Evolutionary conservation across 2,113 vertebrate genomes (phyloP).

Genomic region (Menura novaehollandiae): DNA sequence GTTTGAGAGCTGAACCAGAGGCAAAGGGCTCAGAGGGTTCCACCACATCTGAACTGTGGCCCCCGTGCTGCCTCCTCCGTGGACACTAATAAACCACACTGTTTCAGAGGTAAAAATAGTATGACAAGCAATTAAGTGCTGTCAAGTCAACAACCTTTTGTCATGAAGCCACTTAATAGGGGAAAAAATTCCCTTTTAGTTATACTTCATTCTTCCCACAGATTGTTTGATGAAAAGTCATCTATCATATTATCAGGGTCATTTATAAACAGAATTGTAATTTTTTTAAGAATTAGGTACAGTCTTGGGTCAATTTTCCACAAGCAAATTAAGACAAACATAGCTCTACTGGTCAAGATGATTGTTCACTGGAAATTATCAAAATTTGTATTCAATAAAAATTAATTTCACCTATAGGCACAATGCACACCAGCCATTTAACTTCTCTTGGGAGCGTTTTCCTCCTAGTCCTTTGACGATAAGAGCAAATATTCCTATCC

Average conservation of each 20-base stretch:
- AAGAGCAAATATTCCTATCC: not conserved
- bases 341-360: not conserved
- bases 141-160: slow-evolving; percentile 33
- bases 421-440: not conserved
- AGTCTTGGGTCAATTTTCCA: not conserved
- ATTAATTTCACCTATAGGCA: not conserved
- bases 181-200: not conserved
- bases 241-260: not conserved
- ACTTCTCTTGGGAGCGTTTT: not conserved
- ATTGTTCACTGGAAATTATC: not conserved
- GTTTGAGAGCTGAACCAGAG: not conserved
- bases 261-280: not conserved
- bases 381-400: not conserved
- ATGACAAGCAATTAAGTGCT: slow-evolving; percentile 34
- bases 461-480: not conserved
- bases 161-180: not conserved
- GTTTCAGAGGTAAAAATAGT: not conserved
- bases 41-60: not conserved
- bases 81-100: not conserved
- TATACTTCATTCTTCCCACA: not conserved
- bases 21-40: not conserved
- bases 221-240: not conserved
- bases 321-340: not conserved
- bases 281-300: not conserved
- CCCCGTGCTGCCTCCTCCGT: not conserved